Evolutionary conservation across 2,888 invertebrate species (phyloP).

Genomic region (Hirtodrosophila cameraria): DNA sequence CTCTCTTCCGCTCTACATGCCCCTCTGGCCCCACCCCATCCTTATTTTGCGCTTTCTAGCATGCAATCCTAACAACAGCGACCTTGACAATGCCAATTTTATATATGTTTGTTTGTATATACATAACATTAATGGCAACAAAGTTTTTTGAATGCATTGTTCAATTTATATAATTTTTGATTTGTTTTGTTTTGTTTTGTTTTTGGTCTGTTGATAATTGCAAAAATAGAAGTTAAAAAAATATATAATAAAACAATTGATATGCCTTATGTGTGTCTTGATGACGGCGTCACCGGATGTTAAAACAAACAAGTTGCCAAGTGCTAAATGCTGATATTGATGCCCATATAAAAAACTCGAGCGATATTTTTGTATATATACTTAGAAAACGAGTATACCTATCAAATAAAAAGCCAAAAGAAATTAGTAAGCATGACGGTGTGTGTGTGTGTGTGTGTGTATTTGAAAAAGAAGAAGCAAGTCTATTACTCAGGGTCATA

Average conservation of each 20-base stretch:
- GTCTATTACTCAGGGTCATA: constrained; percentile 34
- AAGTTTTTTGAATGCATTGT: constrained; percentile 31
- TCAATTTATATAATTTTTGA: too few species aligned
- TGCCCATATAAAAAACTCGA: constrained; percentile 45
- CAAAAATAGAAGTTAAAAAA: constrained; percentile 19
- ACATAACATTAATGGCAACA: constrained; percentile 20
- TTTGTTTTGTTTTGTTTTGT: constrained; percentile 13
- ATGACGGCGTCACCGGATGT: constrained; percentile 58
- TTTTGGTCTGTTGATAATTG: constrained; percentile 33
- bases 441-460: constrained; percentile 5
- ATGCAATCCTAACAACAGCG: constrained; percentile 28
- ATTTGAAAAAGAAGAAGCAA: background rate
- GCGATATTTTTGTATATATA: constrained; percentile 17
- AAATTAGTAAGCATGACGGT: constrained; percentile 55
- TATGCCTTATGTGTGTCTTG: constrained; percentile 28
- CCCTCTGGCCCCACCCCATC: background rate
- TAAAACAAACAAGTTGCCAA: constrained; percentile 41
- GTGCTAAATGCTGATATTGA: constrained; percentile 55
- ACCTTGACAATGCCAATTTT: constrained; percentile 53
- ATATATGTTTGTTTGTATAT: constrained; percentile 7
- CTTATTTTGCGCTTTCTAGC: constrained; percentile 15
- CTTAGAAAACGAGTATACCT: constrained; percentile 9
- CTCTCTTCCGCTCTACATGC: background rate
- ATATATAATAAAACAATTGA: constrained; percentile 34
- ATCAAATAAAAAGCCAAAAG: constrained; percentile 50